A percentile compares a stretch with the other conserved stretches of the same genome.
These are phyloP conservation scores for Drosophila kokeensis DNA, from an alignment of 2,888 invertebrate genomes.

Conservation along the genomic window DNA sequence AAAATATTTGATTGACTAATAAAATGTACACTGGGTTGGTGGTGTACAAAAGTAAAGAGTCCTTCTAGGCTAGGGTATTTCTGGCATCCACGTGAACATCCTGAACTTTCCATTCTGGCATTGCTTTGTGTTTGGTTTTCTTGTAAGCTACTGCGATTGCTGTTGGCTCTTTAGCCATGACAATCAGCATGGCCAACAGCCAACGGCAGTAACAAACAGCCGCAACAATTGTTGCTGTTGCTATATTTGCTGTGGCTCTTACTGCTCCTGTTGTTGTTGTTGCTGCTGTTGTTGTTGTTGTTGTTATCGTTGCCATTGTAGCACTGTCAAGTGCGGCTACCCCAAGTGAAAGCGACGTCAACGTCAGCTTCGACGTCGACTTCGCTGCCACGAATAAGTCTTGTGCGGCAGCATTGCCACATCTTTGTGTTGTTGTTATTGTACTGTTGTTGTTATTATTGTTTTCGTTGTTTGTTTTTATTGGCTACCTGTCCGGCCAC, in stretches of 20 bases:
- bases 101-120: constrained; percentile 51
- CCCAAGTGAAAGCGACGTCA: constrained; percentile 74
- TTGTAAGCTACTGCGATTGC: constrained; percentile 35
- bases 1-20: not conserved
- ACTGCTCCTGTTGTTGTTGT: constrained; percentile 23
- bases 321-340: constrained; percentile 75
- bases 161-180: constrained; percentile 75
- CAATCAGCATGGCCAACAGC: constrained; percentile 77
- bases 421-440: constrained; percentile 21
- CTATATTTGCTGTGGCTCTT: constrained; percentile 27
- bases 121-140: constrained; percentile 23
- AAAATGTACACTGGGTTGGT: not conserved
- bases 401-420: constrained; percentile 48
- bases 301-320: constrained; percentile 57
- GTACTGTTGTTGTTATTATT: constrained; percentile 3
- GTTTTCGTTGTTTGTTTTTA: constrained; percentile 14
- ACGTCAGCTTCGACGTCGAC: constrained; percentile 45
- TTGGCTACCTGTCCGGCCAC: constrained; percentile 42
- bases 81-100: constrained; percentile 15
- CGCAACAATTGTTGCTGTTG: constrained; percentile 69
- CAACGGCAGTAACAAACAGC: constrained; percentile 71
- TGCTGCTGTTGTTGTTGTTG: constrained; percentile 39
- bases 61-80: constrained; percentile 31
- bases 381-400: constrained; percentile 58
- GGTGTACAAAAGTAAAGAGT: not conserved